Evolutionary conservation across 1,140 invertebrate species (phyloP).

Genomic region (Pseudoatta argentina): DNA sequence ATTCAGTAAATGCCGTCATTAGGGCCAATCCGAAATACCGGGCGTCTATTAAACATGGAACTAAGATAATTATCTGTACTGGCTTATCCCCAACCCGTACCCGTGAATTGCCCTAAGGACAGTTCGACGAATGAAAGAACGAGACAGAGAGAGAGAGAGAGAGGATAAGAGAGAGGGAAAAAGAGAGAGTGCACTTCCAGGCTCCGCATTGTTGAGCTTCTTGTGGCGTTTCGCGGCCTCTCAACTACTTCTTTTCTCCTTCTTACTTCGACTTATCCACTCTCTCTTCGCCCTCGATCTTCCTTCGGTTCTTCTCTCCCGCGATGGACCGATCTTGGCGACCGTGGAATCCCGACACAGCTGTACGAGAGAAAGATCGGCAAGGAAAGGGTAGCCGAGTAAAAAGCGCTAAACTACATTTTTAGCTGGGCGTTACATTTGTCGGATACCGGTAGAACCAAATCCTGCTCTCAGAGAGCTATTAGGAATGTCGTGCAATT

Average conservation of each 20-base stretch:
- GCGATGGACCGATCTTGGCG: slow-evolving; percentile 18
- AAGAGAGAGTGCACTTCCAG: slow-evolving; percentile 44
- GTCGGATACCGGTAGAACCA: slow-evolving; percentile 71
- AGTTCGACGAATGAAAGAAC: neutral
- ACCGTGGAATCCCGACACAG: slow-evolving; percentile 72
- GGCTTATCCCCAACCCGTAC: slow-evolving; percentile 40
- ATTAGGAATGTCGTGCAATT: slow-evolving; percentile 54
- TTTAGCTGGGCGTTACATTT: slow-evolving; percentile 78
- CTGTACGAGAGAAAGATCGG: slow-evolving; percentile 57
- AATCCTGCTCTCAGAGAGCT: slow-evolving; percentile 36
- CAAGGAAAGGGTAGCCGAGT: slow-evolving; percentile 1
- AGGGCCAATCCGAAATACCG: slow-evolving; percentile 84
- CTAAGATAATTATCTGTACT: slow-evolving; percentile 84
- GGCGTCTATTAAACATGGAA: slow-evolving; percentile 84
- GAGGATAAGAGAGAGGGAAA: neutral
- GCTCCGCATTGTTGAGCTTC: slow-evolving; percentile 79
- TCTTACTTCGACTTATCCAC: slow-evolving; percentile 11
- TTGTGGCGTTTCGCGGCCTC: slow-evolving; percentile 63
- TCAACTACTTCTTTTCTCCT: slow-evolving; percentile 19
- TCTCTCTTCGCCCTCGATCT: neutral
- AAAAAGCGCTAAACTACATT: slow-evolving; percentile 77
- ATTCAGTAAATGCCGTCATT: slow-evolving; percentile 85
- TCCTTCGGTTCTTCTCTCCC: slow-evolving; percentile 29
- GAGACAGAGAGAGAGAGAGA: neutral
- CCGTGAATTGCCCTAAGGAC: slow-evolving; percentile 56